Evolutionary conservation across 1,140 invertebrate species (phyloP).

Genomic region (Aricia agestis): DNA sequence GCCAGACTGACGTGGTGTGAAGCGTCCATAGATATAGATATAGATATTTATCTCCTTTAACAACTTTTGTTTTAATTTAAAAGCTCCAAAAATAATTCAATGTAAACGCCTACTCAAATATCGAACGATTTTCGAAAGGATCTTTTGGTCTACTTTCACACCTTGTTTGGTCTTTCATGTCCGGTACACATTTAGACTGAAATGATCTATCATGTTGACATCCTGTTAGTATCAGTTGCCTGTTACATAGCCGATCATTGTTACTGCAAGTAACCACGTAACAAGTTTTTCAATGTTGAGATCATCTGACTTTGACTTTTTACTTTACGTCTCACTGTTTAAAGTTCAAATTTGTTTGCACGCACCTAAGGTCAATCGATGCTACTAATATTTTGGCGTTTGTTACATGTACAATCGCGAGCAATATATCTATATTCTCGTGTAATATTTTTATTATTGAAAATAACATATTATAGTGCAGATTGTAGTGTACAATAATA

Average conservation of each 20-base stretch:
- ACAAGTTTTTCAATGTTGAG: not conserved
- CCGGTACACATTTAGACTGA: not conserved
- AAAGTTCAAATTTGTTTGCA: slow-evolving; percentile 19
- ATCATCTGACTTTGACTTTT: slow-evolving; percentile 5
- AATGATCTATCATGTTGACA: too few relatives aligned
- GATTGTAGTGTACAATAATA: too few relatives aligned
- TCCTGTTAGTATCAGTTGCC: not conserved
- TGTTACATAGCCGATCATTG: not conserved
- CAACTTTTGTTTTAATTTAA: too few relatives aligned
- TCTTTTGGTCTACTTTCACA: too few relatives aligned
- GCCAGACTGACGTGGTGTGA: too few relatives aligned
- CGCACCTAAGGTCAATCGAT: slow-evolving; percentile 24
- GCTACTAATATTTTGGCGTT: slow-evolving; percentile 26
- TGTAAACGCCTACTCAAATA: too few relatives aligned
- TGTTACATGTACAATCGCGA: slow-evolving; percentile 25
- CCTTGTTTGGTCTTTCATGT: not conserved
- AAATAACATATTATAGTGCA: too few relatives aligned
- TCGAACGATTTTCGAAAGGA: too few relatives aligned
- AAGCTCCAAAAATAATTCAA: too few relatives aligned
- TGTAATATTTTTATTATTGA: not conserved
- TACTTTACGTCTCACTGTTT: not conserved
- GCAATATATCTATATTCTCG: not conserved
- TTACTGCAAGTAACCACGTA: not conserved
- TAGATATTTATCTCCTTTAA: too few relatives aligned
- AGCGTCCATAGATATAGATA: too few relatives aligned